Evolutionary conservation across 2,888 invertebrate genomes (phyloP), one percentile per base, ranked within the genome.

Genomic region (Lysandra bellargus): DNA sequence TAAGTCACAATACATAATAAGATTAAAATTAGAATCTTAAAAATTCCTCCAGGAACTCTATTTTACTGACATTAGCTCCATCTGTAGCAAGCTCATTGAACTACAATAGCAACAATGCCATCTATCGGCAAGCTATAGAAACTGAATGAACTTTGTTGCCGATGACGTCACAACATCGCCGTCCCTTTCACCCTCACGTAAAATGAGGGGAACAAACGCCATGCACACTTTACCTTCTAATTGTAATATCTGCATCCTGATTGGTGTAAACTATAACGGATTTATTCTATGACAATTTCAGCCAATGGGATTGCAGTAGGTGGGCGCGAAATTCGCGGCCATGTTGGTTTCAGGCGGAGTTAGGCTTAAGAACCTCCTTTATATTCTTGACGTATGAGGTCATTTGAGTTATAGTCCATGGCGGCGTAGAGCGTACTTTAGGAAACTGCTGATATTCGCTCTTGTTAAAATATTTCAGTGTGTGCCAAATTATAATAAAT

Each of bases 391-490:
- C 91, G 91, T 93, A 91, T 89, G 91, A 92, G 90, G 87, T 88
- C 93, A 94, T 93, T 94, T 93, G 90, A 91, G 92, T 92, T 93
- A 94, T 94, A 88, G 89, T 85, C 86, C 88, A 92, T 92, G 93
- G 90, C 89, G 90, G 90, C 89, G 88, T 86, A 89, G 88, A 86
- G 91, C 79, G 84, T 84, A 84, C 90, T 90, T 88, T 88, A 86
- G 88, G 89, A 89, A 89, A 88, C 85, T 88, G 91, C 91, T 89
- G 90, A 91, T 86, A 88, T 85, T 88, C 84, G 85, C 83, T 87
- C 86, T 87, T 84, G 83, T 83, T 86, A 82, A 85, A 86, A 86
- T 86, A 84, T 87, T 88, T 87, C 86, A 85, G 84, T 85, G 85
- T 81, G 86, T 85, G 86, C 84, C 86, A 85, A 86, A 84, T 83